Conservation (phyloP, 2,113 vertebrate genomes). For the Pelusios castaneus region DNA sequence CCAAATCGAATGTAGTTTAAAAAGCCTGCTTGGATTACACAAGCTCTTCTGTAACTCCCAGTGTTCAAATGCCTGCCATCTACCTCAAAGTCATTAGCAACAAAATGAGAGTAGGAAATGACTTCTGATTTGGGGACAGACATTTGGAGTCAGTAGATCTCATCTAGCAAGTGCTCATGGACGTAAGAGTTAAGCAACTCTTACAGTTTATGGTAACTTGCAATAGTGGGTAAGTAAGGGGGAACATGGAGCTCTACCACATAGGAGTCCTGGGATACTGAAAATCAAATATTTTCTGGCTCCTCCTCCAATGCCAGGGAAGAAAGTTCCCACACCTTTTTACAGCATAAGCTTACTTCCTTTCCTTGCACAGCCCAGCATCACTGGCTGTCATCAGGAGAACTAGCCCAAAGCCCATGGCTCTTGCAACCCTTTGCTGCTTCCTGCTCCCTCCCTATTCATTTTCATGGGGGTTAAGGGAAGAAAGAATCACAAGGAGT, state of each 20-base stretch:
- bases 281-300: not conserved
- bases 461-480: no score
- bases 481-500: no score
- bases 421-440: no score
- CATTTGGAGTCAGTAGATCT: not conserved
- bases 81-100: not conserved
- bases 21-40: constrained; percentile 30
- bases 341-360: not conserved
- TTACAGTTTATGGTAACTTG: not conserved
- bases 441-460: no score
- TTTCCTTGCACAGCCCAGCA: not conserved
- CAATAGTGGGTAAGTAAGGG: not conserved
- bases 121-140: not conserved
- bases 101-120: constrained; percentile 3
- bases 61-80: not conserved
- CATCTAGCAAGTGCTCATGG: not conserved
- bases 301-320: not conserved
- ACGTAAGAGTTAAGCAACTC: not conserved
- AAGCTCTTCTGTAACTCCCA: constrained; percentile 26
- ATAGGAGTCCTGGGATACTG: not conserved
- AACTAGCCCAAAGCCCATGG: no score
- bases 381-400: no score
- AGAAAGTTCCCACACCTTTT: not conserved
- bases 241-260: no score
- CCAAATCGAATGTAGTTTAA: constrained; percentile 62